Base-by-base conservation (phyloP, 1,140 invertebrate species). In the Drosophila serrata region DNA sequence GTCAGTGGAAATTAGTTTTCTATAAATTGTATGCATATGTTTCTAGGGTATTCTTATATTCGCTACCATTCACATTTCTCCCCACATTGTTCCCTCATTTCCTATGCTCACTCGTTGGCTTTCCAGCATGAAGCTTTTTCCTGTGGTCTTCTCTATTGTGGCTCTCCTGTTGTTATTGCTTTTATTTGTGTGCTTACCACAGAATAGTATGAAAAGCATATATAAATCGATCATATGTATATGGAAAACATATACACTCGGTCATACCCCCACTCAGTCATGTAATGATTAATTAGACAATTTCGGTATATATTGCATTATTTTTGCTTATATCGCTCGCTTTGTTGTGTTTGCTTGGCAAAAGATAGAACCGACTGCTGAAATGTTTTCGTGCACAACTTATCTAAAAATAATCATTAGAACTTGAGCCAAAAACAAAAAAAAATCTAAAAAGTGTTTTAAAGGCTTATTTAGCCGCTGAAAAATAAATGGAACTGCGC, bases 371-470 rank as follows among this genome's bases (percentile, higher is more conserved):
- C 19, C 17, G 19, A 17, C 17, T 8, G n/a, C 17, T 8, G 37
- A 72, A 49, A 49, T 48, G 43, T 8, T 65, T 64, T 72, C 68
- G 69, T 79, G 70, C 76, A 65, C 63, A 80, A 65, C 68, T 84
- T 80, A 70, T 74, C 84, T 88, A 88, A 81, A 88, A 88, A 88
- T 88, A 88, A 78, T 48, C 60, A 80, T 78, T 75, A 88, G 85
- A 88, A 90, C 68, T 74, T 80, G 80, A 80, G 84, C 84, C 84
- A 88, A 90, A 82, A 86, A 46, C 63, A 45, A 22, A 72, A 78
- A 73, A 61, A 73, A 86, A 46, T 64, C 53, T 22, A 72, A 78
- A 73, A 61, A 73, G 43, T 72, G 67, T 59, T 46, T 70, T 73
- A 72, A 72, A 73, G 68, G 69, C 68, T 72, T 72, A 70, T 72